These are phyloP conservation scores for Odontomachus brunneus DNA, from an alignment of 1,140 invertebrate species.

Conservation along the genomic window DNA sequence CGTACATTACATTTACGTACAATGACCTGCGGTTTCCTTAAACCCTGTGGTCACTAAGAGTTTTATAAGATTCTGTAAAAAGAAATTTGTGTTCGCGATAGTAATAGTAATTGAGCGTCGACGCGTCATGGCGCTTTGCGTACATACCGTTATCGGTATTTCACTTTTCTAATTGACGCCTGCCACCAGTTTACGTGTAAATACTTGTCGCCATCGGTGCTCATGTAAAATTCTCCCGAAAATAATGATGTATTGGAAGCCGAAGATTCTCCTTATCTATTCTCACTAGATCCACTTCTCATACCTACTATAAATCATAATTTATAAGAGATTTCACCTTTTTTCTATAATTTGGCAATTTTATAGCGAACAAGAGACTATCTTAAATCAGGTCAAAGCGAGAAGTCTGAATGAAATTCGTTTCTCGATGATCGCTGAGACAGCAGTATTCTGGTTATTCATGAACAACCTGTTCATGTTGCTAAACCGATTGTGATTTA, in stretches of 20 bases:
- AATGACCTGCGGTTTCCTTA: not conserved
- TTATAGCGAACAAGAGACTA: not conserved
- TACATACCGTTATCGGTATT: not conserved
- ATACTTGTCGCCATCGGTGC: conserved; percentile 43
- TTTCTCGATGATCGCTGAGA: conserved; percentile 19
- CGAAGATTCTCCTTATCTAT: conserved; percentile 31
- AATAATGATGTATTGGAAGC: conserved; percentile 40
- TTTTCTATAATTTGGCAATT: not conserved
- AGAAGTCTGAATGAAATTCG: not conserved
- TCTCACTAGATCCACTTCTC: conserved; percentile 22
- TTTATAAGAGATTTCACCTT: not conserved
- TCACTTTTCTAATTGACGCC: conserved; percentile 41
- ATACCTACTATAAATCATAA: not conserved
- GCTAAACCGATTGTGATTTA: conserved; percentile 75
- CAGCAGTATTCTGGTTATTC: conserved; percentile 56
- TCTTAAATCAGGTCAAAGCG: not conserved
- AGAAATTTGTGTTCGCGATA: conserved; percentile 7
- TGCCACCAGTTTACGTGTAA: conserved; percentile 35
- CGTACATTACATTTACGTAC: conserved; percentile 68
- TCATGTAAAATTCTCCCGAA: conserved; percentile 27
- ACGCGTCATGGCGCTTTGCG: conserved; percentile 5
- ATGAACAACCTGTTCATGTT: conserved; percentile 38
- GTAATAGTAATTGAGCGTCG: not conserved
- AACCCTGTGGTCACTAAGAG: not conserved
- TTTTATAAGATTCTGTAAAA: conserved; percentile 46